Evolutionary conservation across 2,113 vertebrate species (phyloP).

Genomic region (Pachycephala philippinensis): DNA sequence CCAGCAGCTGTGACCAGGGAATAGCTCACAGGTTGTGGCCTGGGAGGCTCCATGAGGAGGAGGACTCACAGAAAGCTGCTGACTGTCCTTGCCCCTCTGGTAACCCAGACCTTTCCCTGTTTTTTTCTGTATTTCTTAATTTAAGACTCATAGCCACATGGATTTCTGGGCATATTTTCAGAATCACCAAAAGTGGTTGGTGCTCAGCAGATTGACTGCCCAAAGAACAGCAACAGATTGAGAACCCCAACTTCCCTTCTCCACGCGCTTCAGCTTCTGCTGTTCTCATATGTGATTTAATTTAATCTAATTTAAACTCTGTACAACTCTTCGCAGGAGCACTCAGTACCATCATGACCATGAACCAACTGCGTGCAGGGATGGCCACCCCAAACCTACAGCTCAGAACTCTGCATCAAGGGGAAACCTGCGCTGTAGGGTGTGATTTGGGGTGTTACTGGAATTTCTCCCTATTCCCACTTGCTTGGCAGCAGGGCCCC

Average conservation of each 20-base stretch:
- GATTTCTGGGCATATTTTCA: not conserved
- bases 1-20: not conserved
- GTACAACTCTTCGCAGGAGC: not conserved
- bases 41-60: not conserved
- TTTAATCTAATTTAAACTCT: not conserved
- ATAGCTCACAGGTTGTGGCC: fast-evolving
- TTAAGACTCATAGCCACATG: not conserved
- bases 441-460: not conserved
- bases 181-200: not conserved
- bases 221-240: not conserved
- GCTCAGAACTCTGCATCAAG: not conserved
- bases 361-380: not conserved
- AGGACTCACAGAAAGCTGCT: not conserved
- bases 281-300: not conserved
- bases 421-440: not conserved
- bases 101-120: not conserved
- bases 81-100: not conserved
- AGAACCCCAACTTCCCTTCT: not conserved
- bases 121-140: not conserved
- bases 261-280: not conserved
- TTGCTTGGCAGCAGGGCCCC: not conserved
- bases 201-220: not conserved
- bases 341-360: not conserved
- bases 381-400: not conserved
- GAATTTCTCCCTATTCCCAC: not conserved